Evolutionary conservation across 2,113 vertebrate genomes (phyloP).

Genomic region (Abramis brama): DNA sequence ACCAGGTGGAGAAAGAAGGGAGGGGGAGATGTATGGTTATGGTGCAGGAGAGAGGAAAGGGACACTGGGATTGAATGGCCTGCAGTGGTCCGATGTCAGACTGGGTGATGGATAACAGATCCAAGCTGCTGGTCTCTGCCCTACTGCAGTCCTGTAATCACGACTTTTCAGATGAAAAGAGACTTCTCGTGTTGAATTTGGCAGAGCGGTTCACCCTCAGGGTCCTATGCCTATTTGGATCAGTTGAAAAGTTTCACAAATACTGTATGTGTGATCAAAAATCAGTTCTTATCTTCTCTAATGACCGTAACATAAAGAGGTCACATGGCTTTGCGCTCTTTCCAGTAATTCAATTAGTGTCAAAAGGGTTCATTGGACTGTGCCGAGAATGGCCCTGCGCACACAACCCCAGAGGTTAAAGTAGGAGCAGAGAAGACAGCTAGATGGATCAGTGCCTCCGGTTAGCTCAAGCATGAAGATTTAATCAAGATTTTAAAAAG

Average conservation of each 20-base stretch:
- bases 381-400: neutral
- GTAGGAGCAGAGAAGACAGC: slow-evolving; percentile 51
- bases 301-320: slow-evolving; percentile 15
- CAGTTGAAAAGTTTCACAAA: slow-evolving; percentile 32
- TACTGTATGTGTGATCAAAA: slow-evolving; percentile 16
- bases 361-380: slow-evolving; percentile 26
- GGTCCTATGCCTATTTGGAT: slow-evolving; percentile 12
- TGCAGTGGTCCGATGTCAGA: slow-evolving; percentile 46
- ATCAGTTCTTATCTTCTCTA: slow-evolving; percentile 17
- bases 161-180: slow-evolving; percentile 40
- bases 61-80: slow-evolving; percentile 32
- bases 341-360: slow-evolving; percentile 54
- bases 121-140: slow-evolving; percentile 36
- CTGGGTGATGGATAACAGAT: slow-evolving; percentile 54
- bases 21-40: slow-evolving; percentile 42
- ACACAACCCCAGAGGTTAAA: slow-evolving; percentile 51
- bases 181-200: slow-evolving; percentile 36
- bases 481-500: slow-evolving; percentile 59
- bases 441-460: slow-evolving; percentile 46
- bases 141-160: slow-evolving; percentile 51
- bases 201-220: slow-evolving; percentile 22
- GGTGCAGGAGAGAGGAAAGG: slow-evolving; percentile 21
- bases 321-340: slow-evolving; percentile 41
- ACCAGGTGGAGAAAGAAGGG: slow-evolving; percentile 41
- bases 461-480: slow-evolving; percentile 58